Evolutionary conservation across 1,140 invertebrate species (phyloP).

Genomic region (Physella acuta): DNA sequence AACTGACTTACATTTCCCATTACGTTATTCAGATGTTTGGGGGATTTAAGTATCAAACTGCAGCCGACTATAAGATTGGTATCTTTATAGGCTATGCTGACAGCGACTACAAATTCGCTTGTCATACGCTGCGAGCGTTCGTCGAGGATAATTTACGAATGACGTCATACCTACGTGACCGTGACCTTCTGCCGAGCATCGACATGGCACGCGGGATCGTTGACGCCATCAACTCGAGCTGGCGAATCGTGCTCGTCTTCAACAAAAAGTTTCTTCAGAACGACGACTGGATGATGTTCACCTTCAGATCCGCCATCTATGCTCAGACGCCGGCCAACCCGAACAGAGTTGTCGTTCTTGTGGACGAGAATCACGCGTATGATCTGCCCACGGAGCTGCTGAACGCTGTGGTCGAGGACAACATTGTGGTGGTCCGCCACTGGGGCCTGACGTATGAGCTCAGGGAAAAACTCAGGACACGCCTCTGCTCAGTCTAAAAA

Average conservation of each 20-base stretch:
- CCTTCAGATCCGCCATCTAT: not conserved
- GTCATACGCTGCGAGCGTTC: not conserved
- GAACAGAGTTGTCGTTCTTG: not conserved
- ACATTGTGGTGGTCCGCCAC: not conserved
- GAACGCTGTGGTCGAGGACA: not conserved
- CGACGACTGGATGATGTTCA: not conserved
- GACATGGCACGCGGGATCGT: slow-evolving; percentile 5
- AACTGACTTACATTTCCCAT: not conserved
- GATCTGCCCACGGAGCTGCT: not conserved
- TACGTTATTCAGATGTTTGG: not conserved
- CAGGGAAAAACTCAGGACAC: not conserved
- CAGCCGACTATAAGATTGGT: not conserved
- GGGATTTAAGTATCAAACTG: not conserved
- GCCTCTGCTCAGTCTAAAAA: no score
- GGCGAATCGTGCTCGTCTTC: slow-evolving; percentile 4
- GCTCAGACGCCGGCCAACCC: not conserved
- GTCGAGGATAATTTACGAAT: not conserved
- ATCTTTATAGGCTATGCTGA: slow-evolving; percentile 12
- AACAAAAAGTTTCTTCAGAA: not conserved
- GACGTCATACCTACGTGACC: not conserved
- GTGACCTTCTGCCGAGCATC: not conserved
- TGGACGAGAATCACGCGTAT: not conserved
- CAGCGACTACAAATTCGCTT: slow-evolving; percentile 6
- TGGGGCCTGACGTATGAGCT: not conserved
- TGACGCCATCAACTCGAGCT: slow-evolving; percentile 3